phyloP scores from a whole-genome alignment of 2,797 vertebrate genomes.

The Varecia variegata region DNA sequence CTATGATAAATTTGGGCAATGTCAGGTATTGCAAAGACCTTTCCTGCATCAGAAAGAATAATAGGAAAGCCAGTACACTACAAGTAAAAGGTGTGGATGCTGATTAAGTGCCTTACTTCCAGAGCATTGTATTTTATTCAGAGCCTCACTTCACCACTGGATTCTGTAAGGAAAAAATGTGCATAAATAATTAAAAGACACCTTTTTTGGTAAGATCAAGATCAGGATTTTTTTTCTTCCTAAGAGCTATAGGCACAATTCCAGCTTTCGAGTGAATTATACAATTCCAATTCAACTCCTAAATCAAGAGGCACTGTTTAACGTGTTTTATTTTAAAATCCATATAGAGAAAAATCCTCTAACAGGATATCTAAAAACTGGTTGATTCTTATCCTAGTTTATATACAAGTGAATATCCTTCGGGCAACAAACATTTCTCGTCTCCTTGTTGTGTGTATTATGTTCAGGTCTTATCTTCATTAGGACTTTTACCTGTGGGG shows the following conservation, averaged over 20 bases:
- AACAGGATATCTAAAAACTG: background rate
- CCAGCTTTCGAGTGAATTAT: background rate
- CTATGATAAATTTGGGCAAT: background rate
- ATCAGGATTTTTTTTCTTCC: background rate
- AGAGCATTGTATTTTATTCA: background rate
- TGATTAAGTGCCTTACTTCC: background rate
- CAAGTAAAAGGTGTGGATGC: background rate
- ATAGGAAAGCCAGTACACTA: background rate
- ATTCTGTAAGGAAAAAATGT: background rate
- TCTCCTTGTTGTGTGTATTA: constrained; percentile 21
- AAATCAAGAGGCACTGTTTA: constrained; percentile 25
- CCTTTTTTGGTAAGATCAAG: background rate
- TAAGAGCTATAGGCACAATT: background rate
- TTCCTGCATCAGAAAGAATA: constrained; percentile 5
- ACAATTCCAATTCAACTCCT: constrained; percentile 15
- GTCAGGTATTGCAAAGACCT: background rate
- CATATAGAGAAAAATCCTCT: background rate
- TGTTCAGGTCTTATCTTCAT: constrained; percentile 9
- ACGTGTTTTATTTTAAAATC: constrained; percentile 43
- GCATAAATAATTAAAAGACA: constrained; percentile 8
- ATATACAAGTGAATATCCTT: background rate
- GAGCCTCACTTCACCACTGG: background rate
- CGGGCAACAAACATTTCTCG: background rate
- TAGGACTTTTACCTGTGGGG: background rate
- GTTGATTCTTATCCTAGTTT: constrained; percentile 15